A percentile compares a stretch with the other conserved stretches of the same genome.
Conservation (phyloP, 1,140 invertebrate species). For the Drosophila paulistorum region DNA sequence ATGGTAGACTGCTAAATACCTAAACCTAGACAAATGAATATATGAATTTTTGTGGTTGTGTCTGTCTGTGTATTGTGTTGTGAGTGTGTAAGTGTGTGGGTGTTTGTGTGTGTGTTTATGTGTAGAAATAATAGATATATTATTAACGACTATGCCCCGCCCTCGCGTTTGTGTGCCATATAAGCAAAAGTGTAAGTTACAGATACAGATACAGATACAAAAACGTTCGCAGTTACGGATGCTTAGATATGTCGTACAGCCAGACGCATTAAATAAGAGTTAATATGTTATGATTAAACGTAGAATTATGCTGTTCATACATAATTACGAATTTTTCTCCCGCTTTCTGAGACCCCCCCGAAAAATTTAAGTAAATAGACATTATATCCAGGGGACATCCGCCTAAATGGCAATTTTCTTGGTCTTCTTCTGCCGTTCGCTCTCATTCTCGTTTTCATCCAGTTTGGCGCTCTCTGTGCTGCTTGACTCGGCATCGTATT, state of each 20-base stretch:
- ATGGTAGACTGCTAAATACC: conserved; percentile 67
- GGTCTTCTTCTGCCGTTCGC: conserved; percentile 67
- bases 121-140: conserved; percentile 59
- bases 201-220: conserved; percentile 51
- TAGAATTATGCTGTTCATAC: conserved; percentile 40
- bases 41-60: conserved; percentile 32
- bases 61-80: conserved; percentile 2
- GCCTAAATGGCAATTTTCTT: conserved; percentile 60
- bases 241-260: conserved; percentile 45
- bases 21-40: conserved; percentile 77
- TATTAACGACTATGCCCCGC: conserved; percentile 70
- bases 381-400: not conserved
- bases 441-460: conserved; percentile 77
- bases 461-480: conserved; percentile 80
- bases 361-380: conserved; percentile 4
- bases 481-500: conserved; percentile 77
- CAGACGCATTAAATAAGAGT: conserved; percentile 51
- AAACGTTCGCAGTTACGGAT: conserved; percentile 39
- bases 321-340: conserved; percentile 13
- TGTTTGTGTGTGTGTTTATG: conserved; percentile 38
- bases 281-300: conserved; percentile 42
- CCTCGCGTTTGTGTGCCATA: conserved; percentile 56
- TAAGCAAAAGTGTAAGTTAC: conserved; percentile 28
- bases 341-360: not conserved
- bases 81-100: conserved; percentile 23